Evolutionary conservation across 1,140 invertebrate genomes (phyloP), one percentile per base, ranked within the genome.

Genomic region (Diplogasteroides magnus): DNA sequence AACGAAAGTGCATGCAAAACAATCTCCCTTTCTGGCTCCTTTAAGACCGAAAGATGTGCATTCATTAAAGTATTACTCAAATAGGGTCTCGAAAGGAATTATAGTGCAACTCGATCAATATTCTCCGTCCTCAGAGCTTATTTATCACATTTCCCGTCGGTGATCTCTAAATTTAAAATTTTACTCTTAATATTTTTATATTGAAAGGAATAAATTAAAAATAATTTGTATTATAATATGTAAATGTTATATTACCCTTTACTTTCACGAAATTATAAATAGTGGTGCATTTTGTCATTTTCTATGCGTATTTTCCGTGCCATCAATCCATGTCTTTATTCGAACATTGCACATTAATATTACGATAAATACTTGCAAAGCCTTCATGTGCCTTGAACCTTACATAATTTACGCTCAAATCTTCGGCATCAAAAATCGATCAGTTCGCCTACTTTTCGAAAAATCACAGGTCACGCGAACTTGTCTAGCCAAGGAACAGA

Each of bases 101-200:
- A 0, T 19, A 56, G 23, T 56, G 15, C 15, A 23, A 19, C 15
- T 56, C 15, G 15, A 19, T 56, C 23, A 56, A 0, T 19, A 0
- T 15, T 19, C 55, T 15, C 23, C 23, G 23, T 19, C 15, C 15
- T 56, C 23, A 56, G 23, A 15, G 55, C 23, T 56, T 56, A 23
- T 19, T 19, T 19, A 56, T 56, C 23, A 23, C 15, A 56, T 19
- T 19, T 32, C 15, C 63, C 19, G 19, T 25, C 3, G 15, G 15
- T n/a, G 32, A 55, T 67, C n/a, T 28, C 23, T 26, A 56, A 65
- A 67, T 26, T n/a, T 23, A 28, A 48, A 15, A 60, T 67, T 67
- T 19, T 2, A 48, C 2, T 59, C 55, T 56, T 56, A 56, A 56
- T 56, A 19, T 0, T 56, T 23, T 15, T 0, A 56, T 19, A 56